Evolutionary conservation across 2,888 invertebrate genomes (phyloP).

Genomic region (Parascotia fuliginaria): DNA sequence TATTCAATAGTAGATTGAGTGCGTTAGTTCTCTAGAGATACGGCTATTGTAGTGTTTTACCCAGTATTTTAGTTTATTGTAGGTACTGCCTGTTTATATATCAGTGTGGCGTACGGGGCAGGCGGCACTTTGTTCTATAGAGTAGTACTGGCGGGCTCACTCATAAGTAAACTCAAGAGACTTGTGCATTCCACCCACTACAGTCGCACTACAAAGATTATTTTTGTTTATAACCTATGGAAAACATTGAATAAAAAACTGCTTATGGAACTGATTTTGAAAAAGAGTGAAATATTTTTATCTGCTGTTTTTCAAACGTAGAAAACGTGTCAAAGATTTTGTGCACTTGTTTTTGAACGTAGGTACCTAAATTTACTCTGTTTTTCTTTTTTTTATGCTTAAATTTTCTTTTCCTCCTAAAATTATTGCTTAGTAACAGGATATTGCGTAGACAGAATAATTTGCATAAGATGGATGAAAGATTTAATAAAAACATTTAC

Average conservation of each 20-base stretch:
- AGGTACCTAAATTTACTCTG: too few species aligned
- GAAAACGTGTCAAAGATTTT: too few species aligned
- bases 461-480: background rate
- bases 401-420: background rate
- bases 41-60: background rate
- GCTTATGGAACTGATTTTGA: too few species aligned
- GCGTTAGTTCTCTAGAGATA: background rate
- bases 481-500: background rate
- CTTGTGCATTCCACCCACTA: background rate
- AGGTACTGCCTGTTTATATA: slow-evolving; percentile 4
- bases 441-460: background rate
- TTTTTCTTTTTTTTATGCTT: too few species aligned
- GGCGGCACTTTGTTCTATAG: slow-evolving; percentile 16
- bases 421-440: background rate
- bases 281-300: too few species aligned
- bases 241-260: background rate
- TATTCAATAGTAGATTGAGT: background rate
- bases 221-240: background rate
- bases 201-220: background rate
- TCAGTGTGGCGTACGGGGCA: slow-evolving; percentile 3
- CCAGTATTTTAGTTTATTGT: background rate
- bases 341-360: too few species aligned
- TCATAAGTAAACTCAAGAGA: slow-evolving; percentile 8
- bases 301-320: too few species aligned
- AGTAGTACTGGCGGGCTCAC: slow-evolving; percentile 13